A percentile compares a stretch with the other conserved stretches of the same genome.
These are phyloP conservation scores for Cathartes aura DNA, from an alignment of 2,113 vertebrate genomes.

Conservation along the genomic window DNA sequence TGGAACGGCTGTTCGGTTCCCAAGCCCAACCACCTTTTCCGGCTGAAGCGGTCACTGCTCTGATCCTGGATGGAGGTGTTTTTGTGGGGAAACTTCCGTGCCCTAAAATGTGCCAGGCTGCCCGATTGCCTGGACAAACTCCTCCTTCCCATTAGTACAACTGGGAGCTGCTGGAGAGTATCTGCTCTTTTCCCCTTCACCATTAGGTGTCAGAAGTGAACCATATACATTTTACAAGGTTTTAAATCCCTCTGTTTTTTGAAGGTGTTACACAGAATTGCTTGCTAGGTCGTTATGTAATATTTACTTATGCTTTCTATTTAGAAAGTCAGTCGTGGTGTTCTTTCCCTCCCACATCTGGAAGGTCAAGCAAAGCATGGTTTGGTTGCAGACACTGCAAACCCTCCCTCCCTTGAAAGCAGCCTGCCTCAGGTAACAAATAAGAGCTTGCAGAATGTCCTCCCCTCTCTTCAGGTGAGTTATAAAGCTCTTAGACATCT, in stretches of 20 bases:
- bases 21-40: not conserved
- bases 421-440: conserved; percentile 82
- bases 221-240: not conserved
- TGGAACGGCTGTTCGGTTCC: not conserved
- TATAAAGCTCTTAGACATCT: not conserved
- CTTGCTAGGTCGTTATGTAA: not conserved
- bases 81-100: not conserved
- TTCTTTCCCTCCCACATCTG: conserved; percentile 80
- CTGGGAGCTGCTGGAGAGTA: not conserved
- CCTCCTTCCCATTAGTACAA: not conserved
- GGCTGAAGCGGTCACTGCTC: not conserved
- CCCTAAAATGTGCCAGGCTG: not conserved
- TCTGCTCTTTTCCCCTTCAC: not conserved
- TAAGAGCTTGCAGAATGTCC: conserved; percentile 75
- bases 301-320: not conserved
- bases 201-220: not conserved
- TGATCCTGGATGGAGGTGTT: not conserved
- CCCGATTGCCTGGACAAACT: not conserved
- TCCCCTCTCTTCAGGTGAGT: conserved; percentile 77
- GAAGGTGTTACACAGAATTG: not conserved
- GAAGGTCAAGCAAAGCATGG: conserved; percentile 82
- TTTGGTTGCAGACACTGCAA: conserved; percentile 76
- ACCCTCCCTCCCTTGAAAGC: conserved; percentile 74
- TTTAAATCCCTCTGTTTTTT: not conserved
- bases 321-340: conserved; percentile 77